A percentile compares a stretch with the other conserved stretches of the same genome.
Conservation (phyloP, 2,797 vertebrate species). For the Dermochelys coriacea region DNA sequence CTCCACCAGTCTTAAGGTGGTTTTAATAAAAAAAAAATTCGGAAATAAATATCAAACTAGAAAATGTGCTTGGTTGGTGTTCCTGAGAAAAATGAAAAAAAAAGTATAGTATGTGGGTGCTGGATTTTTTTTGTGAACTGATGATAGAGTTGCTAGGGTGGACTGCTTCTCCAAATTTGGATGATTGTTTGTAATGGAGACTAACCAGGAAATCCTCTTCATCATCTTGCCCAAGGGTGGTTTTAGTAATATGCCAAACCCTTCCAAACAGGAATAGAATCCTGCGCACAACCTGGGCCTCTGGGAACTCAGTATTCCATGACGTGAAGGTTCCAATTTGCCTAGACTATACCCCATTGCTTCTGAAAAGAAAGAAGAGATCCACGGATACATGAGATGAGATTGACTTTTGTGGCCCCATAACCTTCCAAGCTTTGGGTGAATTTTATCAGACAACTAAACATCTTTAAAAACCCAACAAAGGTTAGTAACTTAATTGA, state of each 20-base stretch:
- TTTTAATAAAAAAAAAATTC: not conserved
- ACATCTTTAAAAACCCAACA: not conserved
- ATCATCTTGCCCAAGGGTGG: not conserved
- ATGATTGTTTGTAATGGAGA: not conserved
- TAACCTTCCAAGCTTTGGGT: not conserved
- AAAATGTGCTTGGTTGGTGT: not conserved
- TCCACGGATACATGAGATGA: not conserved
- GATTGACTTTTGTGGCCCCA: not conserved
- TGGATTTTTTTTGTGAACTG: not conserved
- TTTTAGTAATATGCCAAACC: not conserved
- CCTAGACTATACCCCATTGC: not conserved
- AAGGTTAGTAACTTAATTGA: not conserved
- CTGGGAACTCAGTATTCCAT: not conserved
- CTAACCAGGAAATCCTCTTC: not conserved
- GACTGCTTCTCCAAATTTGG: not conserved
- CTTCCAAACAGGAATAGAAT: not conserved
- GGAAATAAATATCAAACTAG: not conserved
- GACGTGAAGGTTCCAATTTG: not conserved
- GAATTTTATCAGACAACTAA: not conserved
- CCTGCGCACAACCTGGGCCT: not conserved
- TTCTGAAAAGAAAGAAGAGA: not conserved
- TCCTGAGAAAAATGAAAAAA: not conserved
- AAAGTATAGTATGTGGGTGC: not conserved
- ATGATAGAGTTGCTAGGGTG: not conserved
- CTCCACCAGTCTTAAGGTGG: not conserved